These are phyloP conservation scores for Hycleus cichorii DNA, from an alignment of 1,140 invertebrate species.

Conservation along the genomic window DNA sequence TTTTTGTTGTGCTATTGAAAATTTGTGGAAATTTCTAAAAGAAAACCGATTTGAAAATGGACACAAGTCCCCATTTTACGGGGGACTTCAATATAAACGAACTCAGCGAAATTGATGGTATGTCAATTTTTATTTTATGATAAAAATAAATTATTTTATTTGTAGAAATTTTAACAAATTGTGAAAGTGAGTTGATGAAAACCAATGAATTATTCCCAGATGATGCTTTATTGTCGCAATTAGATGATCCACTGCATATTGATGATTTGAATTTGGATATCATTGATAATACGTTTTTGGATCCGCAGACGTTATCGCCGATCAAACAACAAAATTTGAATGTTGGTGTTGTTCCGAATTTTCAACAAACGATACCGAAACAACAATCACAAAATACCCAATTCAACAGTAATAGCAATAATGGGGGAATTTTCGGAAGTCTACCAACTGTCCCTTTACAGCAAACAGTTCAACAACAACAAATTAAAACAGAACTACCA, in stretches of 20 bases:
- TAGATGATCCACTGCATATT: conserved; percentile 32
- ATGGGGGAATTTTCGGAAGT: background rate
- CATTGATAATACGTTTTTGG: conserved; percentile 25
- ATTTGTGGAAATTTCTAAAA: background rate
- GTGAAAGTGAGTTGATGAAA: conserved; percentile 37
- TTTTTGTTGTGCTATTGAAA: background rate
- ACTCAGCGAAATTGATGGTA: conserved; percentile 38
- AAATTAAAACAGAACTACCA: background rate
- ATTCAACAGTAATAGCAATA: too few species aligned
- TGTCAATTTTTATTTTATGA: conserved; percentile 18
- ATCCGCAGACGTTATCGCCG: conserved; percentile 23
- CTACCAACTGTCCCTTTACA: background rate
- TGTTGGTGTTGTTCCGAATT: background rate
- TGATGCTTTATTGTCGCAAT: conserved; percentile 32
- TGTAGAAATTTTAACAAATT: conserved; percentile 38
- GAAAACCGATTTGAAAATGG: conserved; percentile 32
- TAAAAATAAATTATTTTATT: conserved; percentile 10
- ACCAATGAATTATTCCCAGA: conserved; percentile 34
- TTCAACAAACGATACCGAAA: background rate
- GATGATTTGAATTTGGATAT: conserved; percentile 36
- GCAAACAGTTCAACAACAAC: conserved; percentile 11
- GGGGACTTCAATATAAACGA: conserved; percentile 38
- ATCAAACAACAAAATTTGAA: conserved; percentile 3
- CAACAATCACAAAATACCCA: background rate
- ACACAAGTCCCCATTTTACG: conserved; percentile 26